Evolutionary conservation across 2,888 invertebrate genomes (phyloP).

Genomic region (Morpho deidamia): DNA sequence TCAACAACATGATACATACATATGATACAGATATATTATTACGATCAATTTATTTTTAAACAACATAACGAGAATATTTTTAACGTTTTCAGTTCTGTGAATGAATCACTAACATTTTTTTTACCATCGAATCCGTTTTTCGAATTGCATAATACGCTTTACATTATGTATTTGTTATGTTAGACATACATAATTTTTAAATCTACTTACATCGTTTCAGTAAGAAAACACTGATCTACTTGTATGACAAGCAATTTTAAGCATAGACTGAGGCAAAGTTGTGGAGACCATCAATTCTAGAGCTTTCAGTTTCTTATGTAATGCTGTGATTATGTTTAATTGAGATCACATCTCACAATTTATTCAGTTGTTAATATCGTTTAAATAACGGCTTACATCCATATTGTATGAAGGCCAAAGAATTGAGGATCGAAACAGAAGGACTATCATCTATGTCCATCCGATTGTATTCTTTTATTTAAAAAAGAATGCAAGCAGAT

Average conservation of each 20-base stretch:
- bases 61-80: conserved; percentile 74
- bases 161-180: conserved; percentile 20
- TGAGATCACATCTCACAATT: conserved; percentile 13
- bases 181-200: conserved; percentile 20
- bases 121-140: conserved; percentile 36
- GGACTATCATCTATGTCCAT: conserved; percentile 7
- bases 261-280: conserved; percentile 44
- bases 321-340: conserved; percentile 3
- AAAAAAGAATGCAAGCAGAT: conserved; percentile 18
- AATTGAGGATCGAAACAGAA: conserved; percentile 16
- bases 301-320: neutral
- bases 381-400: too few species aligned
- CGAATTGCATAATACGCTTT: conserved; percentile 38
- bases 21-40: conserved; percentile 62
- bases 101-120: conserved; percentile 70
- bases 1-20: conserved; percentile 69
- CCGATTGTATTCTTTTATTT: conserved; percentile 14
- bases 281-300: conserved; percentile 14
- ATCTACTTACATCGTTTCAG: conserved; percentile 17
- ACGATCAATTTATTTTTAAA: conserved; percentile 60
- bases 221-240: conserved; percentile 41
- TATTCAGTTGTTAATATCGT: neutral
- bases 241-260: conserved; percentile 54
- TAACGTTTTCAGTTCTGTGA: conserved; percentile 78
- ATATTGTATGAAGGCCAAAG: neutral